Base-by-base conservation (phyloP, 1,140 invertebrate species). In the Batillaria attramentaria region DNA sequence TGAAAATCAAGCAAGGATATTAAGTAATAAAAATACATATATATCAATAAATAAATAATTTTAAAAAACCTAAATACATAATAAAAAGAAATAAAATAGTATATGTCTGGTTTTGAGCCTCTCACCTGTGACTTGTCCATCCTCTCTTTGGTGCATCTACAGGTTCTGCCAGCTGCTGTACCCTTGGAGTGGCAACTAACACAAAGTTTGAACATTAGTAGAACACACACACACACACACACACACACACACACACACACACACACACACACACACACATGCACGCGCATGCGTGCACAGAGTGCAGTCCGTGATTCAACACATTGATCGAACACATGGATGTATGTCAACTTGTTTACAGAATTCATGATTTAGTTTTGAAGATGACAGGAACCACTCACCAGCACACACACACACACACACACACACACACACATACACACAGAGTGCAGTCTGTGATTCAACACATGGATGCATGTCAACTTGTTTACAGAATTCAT, bases 41-140 rank as follows among this genome's bases (percentile, higher is more conserved):
- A 8, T 28, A 62, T 62, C 6, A 5, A n/a, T n/a, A 13, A 62
- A 62, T n/a, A 28, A 62, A 6, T 5, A 6, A 62, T n/a, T 62
- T 8, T 62, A 16, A 62, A 62, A 62, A 6, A 6, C 31, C 6
- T 60, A 42, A 41, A 75, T 46, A 39, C 57, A 8, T 41, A 46
- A 41, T 24, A 5, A 57, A 24, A 50, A 10, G 33, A 20, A 62
- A 39, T 31, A 62, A 60, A 42, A 20, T 77, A 13, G 35, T 6
- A n/a, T 37, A 31, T 1, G 39, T 2, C 2, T 20, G 31, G 24
- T 6, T 66, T 20, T 46, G 18, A n/a, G n/a, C 62, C 77, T 69
- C 72, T 46, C 79, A 86, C 85, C 83, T 86, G 81, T 85, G 81
- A n/a, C 82, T 82, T 77, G 70, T 81, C 78, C 82, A 87, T 5